Conservation (phyloP, 2,888 invertebrate species). For the Teleogryllus oceanicus region DNA sequence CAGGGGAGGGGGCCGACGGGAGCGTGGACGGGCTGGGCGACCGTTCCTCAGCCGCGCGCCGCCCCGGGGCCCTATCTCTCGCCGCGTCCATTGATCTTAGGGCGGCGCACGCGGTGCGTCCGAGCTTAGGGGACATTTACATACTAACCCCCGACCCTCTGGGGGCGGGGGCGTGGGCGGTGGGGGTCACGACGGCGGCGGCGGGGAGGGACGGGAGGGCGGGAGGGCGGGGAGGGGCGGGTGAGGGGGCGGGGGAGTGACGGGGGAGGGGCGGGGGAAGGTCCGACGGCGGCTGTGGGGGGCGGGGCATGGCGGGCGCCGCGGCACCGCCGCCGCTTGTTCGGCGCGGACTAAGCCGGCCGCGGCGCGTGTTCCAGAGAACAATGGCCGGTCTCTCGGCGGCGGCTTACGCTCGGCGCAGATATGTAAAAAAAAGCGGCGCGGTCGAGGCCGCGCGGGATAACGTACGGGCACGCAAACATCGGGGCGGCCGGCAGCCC, state of each 20-base stretch:
- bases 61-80: not conserved
- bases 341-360: not conserved
- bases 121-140: conserved; percentile 18
- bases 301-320: not conserved
- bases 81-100: not conserved
- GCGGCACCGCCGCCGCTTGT: not conserved
- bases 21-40: not conserved
- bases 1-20: not conserved
- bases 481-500: not conserved
- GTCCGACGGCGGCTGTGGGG: not conserved
- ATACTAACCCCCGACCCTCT: not conserved
- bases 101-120: not conserved
- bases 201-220: not conserved
- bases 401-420: not conserved
- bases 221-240: not conserved
- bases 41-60: not conserved
- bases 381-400: not conserved
- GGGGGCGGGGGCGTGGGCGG: not conserved
- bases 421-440: conserved; percentile 8
- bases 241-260: not conserved
- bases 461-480: not conserved
- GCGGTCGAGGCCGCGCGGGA: not conserved
- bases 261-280: not conserved
- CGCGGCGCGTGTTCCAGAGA: not conserved
- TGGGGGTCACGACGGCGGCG: not conserved